Evolutionary conservation across 92 coral and sea anemone genomes (phyloP).

Genomic region (Epizoanthus rinbou): DNA sequence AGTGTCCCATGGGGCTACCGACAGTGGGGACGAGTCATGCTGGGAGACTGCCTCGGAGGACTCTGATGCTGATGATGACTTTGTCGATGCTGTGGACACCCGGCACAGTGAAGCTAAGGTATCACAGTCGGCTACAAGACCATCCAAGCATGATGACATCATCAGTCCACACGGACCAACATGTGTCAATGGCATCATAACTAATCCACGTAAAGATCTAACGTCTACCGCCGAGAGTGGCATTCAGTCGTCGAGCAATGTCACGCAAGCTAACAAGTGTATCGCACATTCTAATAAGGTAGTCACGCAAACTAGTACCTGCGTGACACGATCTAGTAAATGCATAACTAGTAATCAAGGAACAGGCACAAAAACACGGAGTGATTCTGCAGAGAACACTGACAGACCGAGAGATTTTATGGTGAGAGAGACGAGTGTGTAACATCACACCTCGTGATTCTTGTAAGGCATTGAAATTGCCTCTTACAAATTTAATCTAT

Average conservation of each 20-base stretch:
- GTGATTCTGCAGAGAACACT: not conserved
- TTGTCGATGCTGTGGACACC: conserved; percentile 31
- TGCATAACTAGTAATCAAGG: not conserved
- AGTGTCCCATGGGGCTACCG: not conserved
- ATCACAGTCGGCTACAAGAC: conserved; percentile 3
- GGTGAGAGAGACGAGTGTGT: conserved; percentile 26
- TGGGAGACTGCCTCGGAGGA: conserved; percentile 43
- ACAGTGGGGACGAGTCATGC: conserved; percentile 19
- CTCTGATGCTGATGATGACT: conserved; percentile 17
- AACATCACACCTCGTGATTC: not conserved
- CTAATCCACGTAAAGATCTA: not conserved
- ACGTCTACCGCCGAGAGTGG: not conserved
- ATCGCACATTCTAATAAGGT: not conserved
- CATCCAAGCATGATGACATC: not conserved
- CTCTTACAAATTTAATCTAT: too few relatives aligned
- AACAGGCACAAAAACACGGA: not conserved
- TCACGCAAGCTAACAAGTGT: not conserved
- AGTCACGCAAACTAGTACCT: not conserved
- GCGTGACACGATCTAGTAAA: not conserved
- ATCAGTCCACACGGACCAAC: not conserved
- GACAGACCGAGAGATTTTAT: not conserved
- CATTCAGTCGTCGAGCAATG: not conserved
- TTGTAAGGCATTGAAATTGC: too few relatives aligned
- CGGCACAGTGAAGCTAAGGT: not conserved
- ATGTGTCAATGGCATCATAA: conserved; percentile 6